phyloP scores from a whole-genome alignment of 2,797 vertebrate species.

The Acipenser ruthenus region DNA sequence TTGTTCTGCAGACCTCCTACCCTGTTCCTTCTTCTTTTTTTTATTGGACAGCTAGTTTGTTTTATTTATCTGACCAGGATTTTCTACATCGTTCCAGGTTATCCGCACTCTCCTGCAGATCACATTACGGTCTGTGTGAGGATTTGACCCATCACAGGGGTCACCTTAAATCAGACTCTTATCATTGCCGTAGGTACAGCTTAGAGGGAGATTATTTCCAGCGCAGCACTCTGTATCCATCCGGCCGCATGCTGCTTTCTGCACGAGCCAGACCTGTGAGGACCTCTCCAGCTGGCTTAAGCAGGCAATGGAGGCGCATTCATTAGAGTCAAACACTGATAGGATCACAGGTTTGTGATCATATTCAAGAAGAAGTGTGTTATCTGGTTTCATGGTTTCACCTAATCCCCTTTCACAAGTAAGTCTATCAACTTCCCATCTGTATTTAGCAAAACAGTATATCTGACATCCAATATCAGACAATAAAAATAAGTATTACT shows the following conservation, averaged over 20 bases:
- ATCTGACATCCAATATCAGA: too few relatives aligned
- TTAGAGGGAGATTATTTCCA: slow-evolving; percentile 79
- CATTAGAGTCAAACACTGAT: too few relatives aligned
- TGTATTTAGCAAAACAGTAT: too few relatives aligned
- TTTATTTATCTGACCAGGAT: slow-evolving; percentile 86
- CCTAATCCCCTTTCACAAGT: too few relatives aligned
- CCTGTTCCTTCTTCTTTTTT: slow-evolving; percentile 37
- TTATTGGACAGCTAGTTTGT: slow-evolving; percentile 77
- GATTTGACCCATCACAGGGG: slow-evolving; percentile 77
- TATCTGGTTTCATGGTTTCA: too few relatives aligned
- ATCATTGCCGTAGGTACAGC: slow-evolving; percentile 79
- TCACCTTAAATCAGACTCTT: slow-evolving; percentile 96
- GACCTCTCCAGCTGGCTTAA: neutral
- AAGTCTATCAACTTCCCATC: too few relatives aligned
- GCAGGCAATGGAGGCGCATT: too few relatives aligned
- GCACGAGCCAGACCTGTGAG: slow-evolving; percentile 58
- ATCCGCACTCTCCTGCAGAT: slow-evolving; percentile 76
- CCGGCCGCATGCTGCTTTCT: slow-evolving; percentile 62
- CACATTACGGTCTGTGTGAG: slow-evolving; percentile 73
- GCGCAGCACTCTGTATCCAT: slow-evolving; percentile 74
- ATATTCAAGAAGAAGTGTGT: too few relatives aligned
- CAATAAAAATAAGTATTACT: too few relatives aligned
- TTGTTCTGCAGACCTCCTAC: slow-evolving; percentile 46
- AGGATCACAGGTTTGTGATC: too few relatives aligned
- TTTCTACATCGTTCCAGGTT: slow-evolving; percentile 80